phyloP scores from a whole-genome alignment of 2,113 vertebrate species.

The Bucco capensis region DNA sequence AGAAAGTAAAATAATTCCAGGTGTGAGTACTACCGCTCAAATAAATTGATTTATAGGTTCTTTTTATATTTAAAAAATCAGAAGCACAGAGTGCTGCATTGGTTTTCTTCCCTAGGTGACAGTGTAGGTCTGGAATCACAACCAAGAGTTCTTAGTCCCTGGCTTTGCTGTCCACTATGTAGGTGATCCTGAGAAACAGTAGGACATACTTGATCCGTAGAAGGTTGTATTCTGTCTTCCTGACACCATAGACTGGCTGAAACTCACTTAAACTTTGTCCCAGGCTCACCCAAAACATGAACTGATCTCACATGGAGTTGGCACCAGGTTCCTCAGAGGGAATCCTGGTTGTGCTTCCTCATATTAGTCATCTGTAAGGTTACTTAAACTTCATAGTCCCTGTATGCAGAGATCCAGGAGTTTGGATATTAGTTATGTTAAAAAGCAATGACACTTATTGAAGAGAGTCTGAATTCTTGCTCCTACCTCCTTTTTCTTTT shows the following conservation, averaged over 20 bases:
- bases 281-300: not conserved
- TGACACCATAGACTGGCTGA: not conserved
- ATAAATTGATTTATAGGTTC: not conserved
- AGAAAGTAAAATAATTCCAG: not conserved
- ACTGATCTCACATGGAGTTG: not conserved
- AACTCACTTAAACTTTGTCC: not conserved
- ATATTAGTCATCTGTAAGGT: not conserved
- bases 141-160: not conserved
- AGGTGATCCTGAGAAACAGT: not conserved
- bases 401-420: not conserved
- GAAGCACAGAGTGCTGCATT: not conserved
- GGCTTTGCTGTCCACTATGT: not conserved
- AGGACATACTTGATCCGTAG: not conserved
- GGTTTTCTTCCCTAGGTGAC: not conserved
- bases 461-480: not conserved
- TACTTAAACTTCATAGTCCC: not conserved
- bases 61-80: not conserved
- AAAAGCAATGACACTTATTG: not conserved
- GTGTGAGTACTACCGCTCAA: not conserved
- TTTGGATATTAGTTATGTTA: not conserved
- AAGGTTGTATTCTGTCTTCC: not conserved
- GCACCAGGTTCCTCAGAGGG: not conserved
- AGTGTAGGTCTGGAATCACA: not conserved
- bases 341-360: not conserved
- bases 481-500: conserved; percentile 1